Percentiles rank a stretch among this genome's conserved stretches.
These are phyloP conservation scores for Rhinogobius similis DNA, from an alignment of 2,113 vertebrate species.

Conservation along the genomic window DNA sequence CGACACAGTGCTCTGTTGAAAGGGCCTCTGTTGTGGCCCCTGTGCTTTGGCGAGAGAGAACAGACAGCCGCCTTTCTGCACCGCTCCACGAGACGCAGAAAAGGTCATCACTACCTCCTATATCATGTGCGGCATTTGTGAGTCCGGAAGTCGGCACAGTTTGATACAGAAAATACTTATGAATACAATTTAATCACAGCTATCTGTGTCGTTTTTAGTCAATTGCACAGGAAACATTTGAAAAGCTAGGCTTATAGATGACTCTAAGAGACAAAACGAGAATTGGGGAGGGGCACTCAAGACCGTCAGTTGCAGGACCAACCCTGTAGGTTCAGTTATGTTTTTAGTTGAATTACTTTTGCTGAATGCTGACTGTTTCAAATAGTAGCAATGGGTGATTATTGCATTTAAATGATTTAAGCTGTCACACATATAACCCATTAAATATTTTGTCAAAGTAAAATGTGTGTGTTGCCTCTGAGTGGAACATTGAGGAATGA, in stretches of 20 bases:
- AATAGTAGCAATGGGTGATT: too few relatives aligned
- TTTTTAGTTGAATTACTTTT: neutral
- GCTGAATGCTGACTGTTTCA: too few relatives aligned
- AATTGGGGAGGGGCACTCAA: too few relatives aligned
- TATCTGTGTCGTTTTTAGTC: too few relatives aligned
- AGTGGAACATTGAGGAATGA: too few relatives aligned
- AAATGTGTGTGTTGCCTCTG: too few relatives aligned
- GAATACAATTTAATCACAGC: slow-evolving; percentile 32
- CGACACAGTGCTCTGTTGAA: slow-evolving; percentile 52
- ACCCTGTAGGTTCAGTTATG: neutral
- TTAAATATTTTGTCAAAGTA: too few relatives aligned
- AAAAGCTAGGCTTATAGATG: neutral
- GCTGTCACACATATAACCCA: too few relatives aligned
- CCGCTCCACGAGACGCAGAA: slow-evolving; percentile 52
- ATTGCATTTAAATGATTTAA: too few relatives aligned
- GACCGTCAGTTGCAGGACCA: neutral
- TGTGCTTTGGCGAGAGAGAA: slow-evolving; percentile 55
- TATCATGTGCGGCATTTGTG: slow-evolving; percentile 22
- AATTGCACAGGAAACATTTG: too few relatives aligned
- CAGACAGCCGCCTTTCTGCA: slow-evolving; percentile 65
- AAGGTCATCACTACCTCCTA: slow-evolving; percentile 61
- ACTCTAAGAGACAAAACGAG: neutral
- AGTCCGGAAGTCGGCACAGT: slow-evolving; percentile 24
- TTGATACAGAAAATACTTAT: slow-evolving; percentile 48
- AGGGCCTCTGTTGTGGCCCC: slow-evolving; percentile 68